A percentile compares a stretch with the other conserved stretches of the same genome.
Evolutionary conservation across 1,140 invertebrate genomes (phyloP).

Genomic region (Zaprionus vittiger): DNA sequence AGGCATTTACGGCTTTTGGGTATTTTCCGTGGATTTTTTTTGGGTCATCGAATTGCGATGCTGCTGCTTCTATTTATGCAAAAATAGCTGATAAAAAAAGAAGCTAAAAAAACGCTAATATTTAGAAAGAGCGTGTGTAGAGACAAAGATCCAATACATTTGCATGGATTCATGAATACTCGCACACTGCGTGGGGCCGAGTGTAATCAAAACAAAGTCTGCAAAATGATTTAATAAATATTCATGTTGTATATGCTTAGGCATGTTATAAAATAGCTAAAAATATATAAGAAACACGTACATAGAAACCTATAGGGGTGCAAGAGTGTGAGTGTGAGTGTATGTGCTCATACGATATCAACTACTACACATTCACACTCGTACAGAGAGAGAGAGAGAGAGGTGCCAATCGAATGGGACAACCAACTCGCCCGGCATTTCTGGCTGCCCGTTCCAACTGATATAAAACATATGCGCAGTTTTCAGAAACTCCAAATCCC

Average conservation of each 20-base stretch:
- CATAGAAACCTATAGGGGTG: not conserved
- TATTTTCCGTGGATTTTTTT: conserved; percentile 59
- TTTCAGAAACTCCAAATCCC: conserved; percentile 12
- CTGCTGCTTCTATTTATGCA: conserved; percentile 45
- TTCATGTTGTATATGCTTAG: conserved; percentile 51
- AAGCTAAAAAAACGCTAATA: conserved; percentile 45
- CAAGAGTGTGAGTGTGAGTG: conserved; percentile 1
- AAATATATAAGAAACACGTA: conserved; percentile 15
- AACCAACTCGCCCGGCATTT: conserved; percentile 12
- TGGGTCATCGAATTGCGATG: conserved; percentile 55
- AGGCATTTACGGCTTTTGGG: conserved; percentile 62
- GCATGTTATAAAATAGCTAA: conserved; percentile 36
- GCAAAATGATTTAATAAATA: conserved; percentile 71
- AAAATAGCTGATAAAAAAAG: conserved; percentile 30
- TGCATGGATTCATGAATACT: not conserved
- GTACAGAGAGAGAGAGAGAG: not conserved
- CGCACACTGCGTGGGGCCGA: conserved; percentile 15
- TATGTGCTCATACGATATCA: not conserved
- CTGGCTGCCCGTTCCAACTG: conserved; percentile 28
- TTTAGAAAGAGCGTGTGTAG: conserved; percentile 71
- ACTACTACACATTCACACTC: conserved; percentile 5
- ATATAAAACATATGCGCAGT: conserved; percentile 35
- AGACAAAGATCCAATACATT: conserved; percentile 57
- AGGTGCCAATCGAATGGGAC: conserved; percentile 7
- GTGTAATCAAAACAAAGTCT: conserved; percentile 75